Evolutionary conservation across 92 coral and sea anemone species (phyloP).

Genomic region (Epizoanthus fatuus): DNA sequence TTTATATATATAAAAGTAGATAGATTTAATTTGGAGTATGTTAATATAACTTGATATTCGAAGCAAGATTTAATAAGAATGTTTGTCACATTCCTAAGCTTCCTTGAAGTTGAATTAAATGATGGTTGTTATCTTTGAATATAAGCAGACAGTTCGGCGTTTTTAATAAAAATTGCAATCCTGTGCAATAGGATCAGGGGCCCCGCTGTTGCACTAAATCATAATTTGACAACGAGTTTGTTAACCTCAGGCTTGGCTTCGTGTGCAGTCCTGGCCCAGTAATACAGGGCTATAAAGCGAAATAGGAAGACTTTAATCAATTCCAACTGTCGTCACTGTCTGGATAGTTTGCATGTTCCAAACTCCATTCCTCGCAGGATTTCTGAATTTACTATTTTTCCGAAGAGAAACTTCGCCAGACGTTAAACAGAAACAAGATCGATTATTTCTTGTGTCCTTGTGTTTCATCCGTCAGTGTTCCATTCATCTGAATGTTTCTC

Average conservation of each 20-base stretch:
- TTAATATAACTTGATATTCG: background rate
- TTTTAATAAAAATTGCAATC: background rate
- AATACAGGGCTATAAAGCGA: background rate
- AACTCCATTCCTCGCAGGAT: background rate
- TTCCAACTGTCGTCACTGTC: background rate
- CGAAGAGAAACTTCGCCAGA: background rate
- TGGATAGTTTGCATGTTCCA: slow-evolving; percentile 1
- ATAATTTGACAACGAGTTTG: slow-evolving; percentile 2
- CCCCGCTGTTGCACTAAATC: slow-evolving; percentile 18
- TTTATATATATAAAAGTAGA: too few species aligned
- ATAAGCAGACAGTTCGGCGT: background rate
- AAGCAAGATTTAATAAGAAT: too few species aligned
- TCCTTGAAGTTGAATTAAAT: background rate
- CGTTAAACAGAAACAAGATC: background rate
- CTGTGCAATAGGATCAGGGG: too few species aligned
- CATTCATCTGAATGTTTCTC: background rate
- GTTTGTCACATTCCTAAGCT: too few species aligned
- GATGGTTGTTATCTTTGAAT: too few species aligned
- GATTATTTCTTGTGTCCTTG: background rate
- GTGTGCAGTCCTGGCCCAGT: slow-evolving; percentile 6
- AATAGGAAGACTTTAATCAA: background rate
- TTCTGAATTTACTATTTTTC: background rate
- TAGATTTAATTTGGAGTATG: too few species aligned
- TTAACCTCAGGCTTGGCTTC: background rate
- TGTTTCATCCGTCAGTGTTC: background rate